Percentiles rank a stretch among this genome's conserved stretches.
phyloP scores from a whole-genome alignment of 2,888 invertebrate genomes.

The Drymonia ruficornis region DNA sequence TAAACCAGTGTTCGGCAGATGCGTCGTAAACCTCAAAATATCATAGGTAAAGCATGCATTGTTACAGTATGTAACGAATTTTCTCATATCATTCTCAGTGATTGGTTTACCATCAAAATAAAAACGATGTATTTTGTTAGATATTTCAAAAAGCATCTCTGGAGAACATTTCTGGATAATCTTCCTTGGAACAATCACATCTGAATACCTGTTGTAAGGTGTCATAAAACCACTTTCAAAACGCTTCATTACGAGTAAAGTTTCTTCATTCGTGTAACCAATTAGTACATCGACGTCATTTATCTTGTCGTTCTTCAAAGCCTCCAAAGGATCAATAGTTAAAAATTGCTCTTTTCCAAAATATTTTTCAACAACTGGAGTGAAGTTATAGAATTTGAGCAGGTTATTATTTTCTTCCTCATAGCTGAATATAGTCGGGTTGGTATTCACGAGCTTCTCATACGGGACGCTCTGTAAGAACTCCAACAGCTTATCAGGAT shows the following conservation, averaged over 20 bases:
- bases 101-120: conserved; percentile 16
- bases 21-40: conserved; percentile 10
- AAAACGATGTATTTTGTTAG: conserved; percentile 9
- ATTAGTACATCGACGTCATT: conserved; percentile 86
- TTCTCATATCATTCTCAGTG: conserved; percentile 6
- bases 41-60: conserved; percentile 9
- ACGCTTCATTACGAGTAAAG: conserved; percentile 45
- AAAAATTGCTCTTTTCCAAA: conserved; percentile 54
- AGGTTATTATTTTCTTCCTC: conserved; percentile 45
- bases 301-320: conserved; percentile 68
- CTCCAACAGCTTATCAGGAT: conserved; percentile 49
- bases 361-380: conserved; percentile 60
- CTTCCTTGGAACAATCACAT: conserved; percentile 19
- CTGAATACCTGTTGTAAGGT: conserved; percentile 15
- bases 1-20: conserved; percentile 22
- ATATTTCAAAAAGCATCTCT: conserved; percentile 9
- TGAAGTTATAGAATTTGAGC: conserved; percentile 51
- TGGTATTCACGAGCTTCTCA: conserved; percentile 43
- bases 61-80: conserved; percentile 9
- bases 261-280: conserved; percentile 89
- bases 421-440: conserved; percentile 42
- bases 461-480: conserved; percentile 52
- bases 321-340: conserved; percentile 42
- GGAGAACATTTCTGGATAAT: conserved; percentile 11
- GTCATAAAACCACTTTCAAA: conserved; percentile 18